Evolutionary conservation across 2,888 invertebrate genomes (phyloP).

Genomic region (Macaria liturata): DNA sequence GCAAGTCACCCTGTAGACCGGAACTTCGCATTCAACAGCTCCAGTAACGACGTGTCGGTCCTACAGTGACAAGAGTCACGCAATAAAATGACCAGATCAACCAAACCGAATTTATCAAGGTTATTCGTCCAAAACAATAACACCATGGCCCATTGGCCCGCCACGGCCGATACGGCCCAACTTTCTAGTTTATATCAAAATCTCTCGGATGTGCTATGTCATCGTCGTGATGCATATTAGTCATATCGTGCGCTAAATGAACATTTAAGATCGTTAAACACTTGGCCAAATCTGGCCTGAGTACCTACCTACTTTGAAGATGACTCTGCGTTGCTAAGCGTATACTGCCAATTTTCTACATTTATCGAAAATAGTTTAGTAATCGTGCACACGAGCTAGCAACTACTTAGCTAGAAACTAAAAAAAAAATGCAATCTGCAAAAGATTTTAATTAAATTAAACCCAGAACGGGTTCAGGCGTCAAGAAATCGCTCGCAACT

Average conservation of each 20-base stretch:
- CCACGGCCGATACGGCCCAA: slow-evolving; percentile 14
- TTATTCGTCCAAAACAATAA: slow-evolving; percentile 35
- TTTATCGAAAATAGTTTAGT: no score
- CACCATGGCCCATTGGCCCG: slow-evolving; percentile 28
- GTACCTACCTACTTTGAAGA: no score
- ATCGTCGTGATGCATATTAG: slow-evolving; percentile 10
- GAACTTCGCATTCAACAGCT: slow-evolving; percentile 1
- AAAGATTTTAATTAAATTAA: slow-evolving; percentile 24
- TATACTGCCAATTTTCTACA: no score
- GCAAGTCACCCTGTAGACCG: no score
- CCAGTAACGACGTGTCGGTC: slow-evolving; percentile 1
- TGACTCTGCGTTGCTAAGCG: no score
- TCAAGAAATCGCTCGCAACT: slow-evolving; percentile 14
- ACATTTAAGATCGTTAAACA: no score
- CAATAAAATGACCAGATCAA: slow-evolving; percentile 25
- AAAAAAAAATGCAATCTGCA: not conserved
- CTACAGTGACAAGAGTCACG: slow-evolving; percentile 25
- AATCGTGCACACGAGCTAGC: no score
- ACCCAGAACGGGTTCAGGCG: slow-evolving; percentile 21
- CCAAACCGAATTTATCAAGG: slow-evolving; percentile 27
- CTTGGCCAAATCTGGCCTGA: no score
- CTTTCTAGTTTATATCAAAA: slow-evolving; percentile 31
- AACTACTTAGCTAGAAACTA: slow-evolving; percentile 6
- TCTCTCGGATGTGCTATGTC: slow-evolving; percentile 25
- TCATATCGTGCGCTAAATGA: no score